A percentile compares a stretch with the other conserved stretches of the same genome.
Evolutionary conservation across 2,888 invertebrate genomes (phyloP).

Genomic region (Acleris holmiana): DNA sequence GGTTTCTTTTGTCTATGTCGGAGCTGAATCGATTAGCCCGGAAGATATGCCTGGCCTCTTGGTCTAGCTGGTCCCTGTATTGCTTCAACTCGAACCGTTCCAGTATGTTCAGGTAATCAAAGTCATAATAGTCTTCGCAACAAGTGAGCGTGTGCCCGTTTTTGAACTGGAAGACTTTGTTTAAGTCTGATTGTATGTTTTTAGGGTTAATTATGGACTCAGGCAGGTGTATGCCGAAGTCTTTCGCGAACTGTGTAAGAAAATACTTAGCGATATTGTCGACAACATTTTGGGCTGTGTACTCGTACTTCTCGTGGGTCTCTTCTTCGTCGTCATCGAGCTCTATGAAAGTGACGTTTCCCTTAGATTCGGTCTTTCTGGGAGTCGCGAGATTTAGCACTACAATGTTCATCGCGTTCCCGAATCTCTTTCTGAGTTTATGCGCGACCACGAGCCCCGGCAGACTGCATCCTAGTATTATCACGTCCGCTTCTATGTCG

Average conservation of each 20-base stretch:
- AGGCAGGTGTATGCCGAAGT: constrained; percentile 66
- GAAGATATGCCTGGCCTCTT: constrained; percentile 63
- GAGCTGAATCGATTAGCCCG: constrained; percentile 47
- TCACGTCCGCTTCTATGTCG: constrained; percentile 68
- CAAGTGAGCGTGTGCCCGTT: constrained; percentile 62
- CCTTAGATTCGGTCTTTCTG: constrained; percentile 47
- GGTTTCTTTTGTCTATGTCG: constrained; percentile 48
- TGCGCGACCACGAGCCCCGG: constrained; percentile 76
- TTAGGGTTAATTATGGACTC: constrained; percentile 58
- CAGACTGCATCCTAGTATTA: constrained; percentile 73
- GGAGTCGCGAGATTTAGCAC: constrained; percentile 61
- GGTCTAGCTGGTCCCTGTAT: constrained; percentile 66
- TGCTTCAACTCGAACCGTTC: constrained; percentile 74
- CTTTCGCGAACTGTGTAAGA: constrained; percentile 60
- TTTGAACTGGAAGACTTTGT: constrained; percentile 67
- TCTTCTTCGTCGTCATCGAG: constrained; percentile 39
- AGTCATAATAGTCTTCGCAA: constrained; percentile 62
- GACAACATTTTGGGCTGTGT: constrained; percentile 12
- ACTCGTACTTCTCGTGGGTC: constrained; percentile 30
- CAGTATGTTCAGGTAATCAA: constrained; percentile 62
- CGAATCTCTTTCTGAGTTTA: constrained; percentile 72
- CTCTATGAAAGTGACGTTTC: constrained; percentile 62
- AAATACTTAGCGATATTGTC: constrained; percentile 61
- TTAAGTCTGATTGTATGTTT: constrained; percentile 46
- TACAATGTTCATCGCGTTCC: constrained; percentile 70